Evolutionary conservation across 1,140 invertebrate species (phyloP).

Genomic region (Oncopodura yosiiana): DNA sequence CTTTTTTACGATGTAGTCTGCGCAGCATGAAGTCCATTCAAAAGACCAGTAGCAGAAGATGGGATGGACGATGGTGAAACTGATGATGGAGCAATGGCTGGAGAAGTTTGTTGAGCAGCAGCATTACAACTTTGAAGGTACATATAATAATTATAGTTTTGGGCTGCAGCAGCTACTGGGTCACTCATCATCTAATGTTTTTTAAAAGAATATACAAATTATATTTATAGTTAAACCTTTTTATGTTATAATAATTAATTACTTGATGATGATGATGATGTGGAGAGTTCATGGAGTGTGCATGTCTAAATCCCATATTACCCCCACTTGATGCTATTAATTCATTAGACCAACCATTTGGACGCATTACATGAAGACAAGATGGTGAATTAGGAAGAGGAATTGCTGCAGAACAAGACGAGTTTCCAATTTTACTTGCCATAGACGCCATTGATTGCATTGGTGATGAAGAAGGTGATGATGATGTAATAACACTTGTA

Average conservation of each 20-base stretch:
- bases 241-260: too few species aligned
- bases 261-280: constrained; percentile 32
- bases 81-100: constrained; percentile 21
- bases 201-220: too few species aligned
- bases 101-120: constrained; percentile 20
- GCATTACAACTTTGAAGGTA: constrained; percentile 40
- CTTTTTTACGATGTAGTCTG: not conserved
- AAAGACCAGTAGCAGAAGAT: not conserved
- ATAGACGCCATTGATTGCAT: constrained; percentile 35
- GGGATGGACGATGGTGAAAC: constrained; percentile 18
- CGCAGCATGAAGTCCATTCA: constrained; percentile 1
- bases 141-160: constrained; percentile 62
- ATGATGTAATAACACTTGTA: constrained; percentile 18
- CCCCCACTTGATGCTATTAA: constrained; percentile 14
- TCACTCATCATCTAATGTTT: constrained; percentile 30
- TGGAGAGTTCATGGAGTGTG: constrained; percentile 13
- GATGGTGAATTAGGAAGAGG: constrained; percentile 24
- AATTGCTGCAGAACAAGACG: constrained; percentile 6
- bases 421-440: constrained; percentile 28
- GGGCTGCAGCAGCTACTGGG: constrained; percentile 37
- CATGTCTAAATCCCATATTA: constrained; percentile 28
- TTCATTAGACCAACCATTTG: constrained; percentile 28
- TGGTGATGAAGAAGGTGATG: constrained; percentile 25
- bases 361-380: constrained; percentile 32
- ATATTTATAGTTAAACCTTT: too few species aligned